Conservation (phyloP, 2,797 vertebrate genomes). For the Chelmon rostratus region DNA sequence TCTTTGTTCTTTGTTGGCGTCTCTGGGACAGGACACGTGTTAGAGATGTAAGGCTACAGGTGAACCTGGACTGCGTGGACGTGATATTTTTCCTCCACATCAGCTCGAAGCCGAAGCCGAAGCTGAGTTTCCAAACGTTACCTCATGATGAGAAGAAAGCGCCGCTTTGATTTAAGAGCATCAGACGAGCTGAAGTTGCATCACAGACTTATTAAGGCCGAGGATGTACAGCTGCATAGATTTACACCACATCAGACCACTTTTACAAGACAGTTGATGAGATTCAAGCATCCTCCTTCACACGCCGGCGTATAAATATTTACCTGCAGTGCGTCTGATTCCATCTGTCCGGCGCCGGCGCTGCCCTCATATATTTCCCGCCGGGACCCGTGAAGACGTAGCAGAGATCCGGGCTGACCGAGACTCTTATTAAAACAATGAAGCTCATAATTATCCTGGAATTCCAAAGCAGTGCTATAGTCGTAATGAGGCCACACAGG, state of each 20-base stretch:
- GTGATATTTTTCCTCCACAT: slow-evolving; percentile 14
- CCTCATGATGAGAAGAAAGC: slow-evolving; percentile 56
- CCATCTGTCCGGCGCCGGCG: slow-evolving; percentile 79
- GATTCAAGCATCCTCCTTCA: slow-evolving; percentile 70
- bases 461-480: slow-evolving; percentile 83
- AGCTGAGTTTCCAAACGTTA: slow-evolving; percentile 50
- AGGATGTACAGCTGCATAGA: slow-evolving; percentile 37
- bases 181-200: slow-evolving; percentile 51
- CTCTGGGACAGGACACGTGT: no score
- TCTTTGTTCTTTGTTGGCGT: no score
- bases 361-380: slow-evolving; percentile 73
- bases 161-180: slow-evolving; percentile 52
- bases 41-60: no score
- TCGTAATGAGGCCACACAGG: slow-evolving; percentile 90
- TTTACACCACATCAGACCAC: slow-evolving; percentile 53
- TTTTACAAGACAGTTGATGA: slow-evolving; percentile 76
- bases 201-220: slow-evolving; percentile 61
- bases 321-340: slow-evolving; percentile 76
- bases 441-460: slow-evolving; percentile 88
- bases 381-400: slow-evolving; percentile 78
- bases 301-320: slow-evolving; percentile 79
- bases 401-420: slow-evolving; percentile 80
- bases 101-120: neutral
- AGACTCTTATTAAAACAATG: slow-evolving; percentile 90
- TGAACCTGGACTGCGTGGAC: neutral